Evolutionary conservation across 1,140 invertebrate species (phyloP), one percentile per base, ranked within the genome.

Genomic region (Lordiphosa collinella): DNA sequence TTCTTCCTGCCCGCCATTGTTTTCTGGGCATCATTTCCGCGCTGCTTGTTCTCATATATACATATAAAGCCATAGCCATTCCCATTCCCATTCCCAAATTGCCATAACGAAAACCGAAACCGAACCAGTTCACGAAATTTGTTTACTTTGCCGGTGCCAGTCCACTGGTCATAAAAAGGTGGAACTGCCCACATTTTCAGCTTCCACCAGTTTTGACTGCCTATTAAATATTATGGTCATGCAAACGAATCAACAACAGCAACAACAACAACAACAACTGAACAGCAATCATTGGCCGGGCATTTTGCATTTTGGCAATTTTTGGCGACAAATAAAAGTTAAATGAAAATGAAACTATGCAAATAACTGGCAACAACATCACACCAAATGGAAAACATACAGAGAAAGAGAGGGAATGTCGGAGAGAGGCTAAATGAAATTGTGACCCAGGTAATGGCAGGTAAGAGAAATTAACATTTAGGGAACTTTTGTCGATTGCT

Each of bases 391-490:
- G 34, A 7, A 56, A 12, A 16, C 8, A 13, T 12, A 40, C 32
- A 18, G 13, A 13, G 13, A 25, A 1, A 37, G n/a, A 8, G 13
- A 25, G 4, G 12, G 12, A 7, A 31, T 14, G 10, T 12, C n/a
- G 6, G 10, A 29, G 48, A 40, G 58, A 62, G 40, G 61, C 56
- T 38, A 50, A 57, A 78, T 18, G 16, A 18, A 18, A 3, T 3
- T 18, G 16, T 18, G 16, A 18, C 16, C 16, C 16, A 18, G 2
- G 16, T 18, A 18, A 18, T 18, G 16, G 16, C 16, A 18, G 68
- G 79, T 79, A 78, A 79, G 73, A 72, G 68, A 78, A 78, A 73
- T 78, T 51, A 68, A 73, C 46, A 78, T 79, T 78, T 78, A 59
- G 67, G 73, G 79, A 68, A 78, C 73, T 74, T 79, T 18, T 18